phyloP scores from a whole-genome alignment of 2,888 invertebrate species.

The Tanaodytes sp. region DNA sequence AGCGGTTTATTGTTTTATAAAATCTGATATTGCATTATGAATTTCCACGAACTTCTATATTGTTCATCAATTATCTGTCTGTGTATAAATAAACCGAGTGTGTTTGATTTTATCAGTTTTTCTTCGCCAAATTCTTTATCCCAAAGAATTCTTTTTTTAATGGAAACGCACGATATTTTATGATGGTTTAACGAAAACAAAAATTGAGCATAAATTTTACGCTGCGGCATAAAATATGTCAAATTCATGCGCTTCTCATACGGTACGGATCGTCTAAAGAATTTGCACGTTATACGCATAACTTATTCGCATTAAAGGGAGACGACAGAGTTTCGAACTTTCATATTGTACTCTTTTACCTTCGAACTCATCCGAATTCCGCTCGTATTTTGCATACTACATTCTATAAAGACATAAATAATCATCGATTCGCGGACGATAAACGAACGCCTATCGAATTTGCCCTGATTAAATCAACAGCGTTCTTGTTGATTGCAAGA shows the following conservation, averaged over 20 bases:
- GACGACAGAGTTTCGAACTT: slow-evolving; percentile 44
- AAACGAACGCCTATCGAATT: neutral
- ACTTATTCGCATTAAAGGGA: slow-evolving; percentile 38
- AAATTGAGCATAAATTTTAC: no score
- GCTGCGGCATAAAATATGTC: slow-evolving; percentile 4
- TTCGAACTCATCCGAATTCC: slow-evolving; percentile 43
- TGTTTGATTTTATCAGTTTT: no score
- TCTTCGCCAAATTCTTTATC: no score
- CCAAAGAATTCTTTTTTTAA: no score
- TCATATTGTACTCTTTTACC: slow-evolving; percentile 35
- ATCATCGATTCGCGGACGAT: slow-evolving; percentile 16
- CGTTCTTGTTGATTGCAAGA: no score
- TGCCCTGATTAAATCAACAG: neutral
- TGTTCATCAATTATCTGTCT: no score
- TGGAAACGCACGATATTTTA: no score
- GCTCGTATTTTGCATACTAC: slow-evolving; percentile 24
- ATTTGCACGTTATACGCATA: slow-evolving; percentile 21
- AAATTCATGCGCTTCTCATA: slow-evolving; percentile 16
- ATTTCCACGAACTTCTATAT: no score
- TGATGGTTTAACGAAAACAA: no score
- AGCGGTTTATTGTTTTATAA: no score
- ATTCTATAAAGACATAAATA: slow-evolving; percentile 27
- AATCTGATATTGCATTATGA: no score
- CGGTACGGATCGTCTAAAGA: slow-evolving; percentile 19
- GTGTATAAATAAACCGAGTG: no score